These are phyloP conservation scores for Koerneria pararmatus DNA, from an alignment of 2,888 invertebrate genomes.

Conservation along the genomic window DNA sequence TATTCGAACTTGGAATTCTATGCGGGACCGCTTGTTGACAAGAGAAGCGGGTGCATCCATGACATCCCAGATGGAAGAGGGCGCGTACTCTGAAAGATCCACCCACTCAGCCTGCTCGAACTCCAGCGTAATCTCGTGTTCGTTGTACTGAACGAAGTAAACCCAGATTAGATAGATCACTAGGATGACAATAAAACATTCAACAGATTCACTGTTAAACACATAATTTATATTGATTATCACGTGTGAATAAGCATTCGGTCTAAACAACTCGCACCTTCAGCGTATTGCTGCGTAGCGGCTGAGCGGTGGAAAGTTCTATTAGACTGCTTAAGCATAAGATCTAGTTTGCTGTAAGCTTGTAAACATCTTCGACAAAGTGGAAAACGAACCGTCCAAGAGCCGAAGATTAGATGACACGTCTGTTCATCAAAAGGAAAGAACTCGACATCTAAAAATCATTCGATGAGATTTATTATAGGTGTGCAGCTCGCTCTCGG, in stretches of 20 bases:
- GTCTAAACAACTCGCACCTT: too few relatives aligned
- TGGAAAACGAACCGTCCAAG: slow-evolving; percentile 45
- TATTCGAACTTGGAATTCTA: slow-evolving; percentile 55
- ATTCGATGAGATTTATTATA: slow-evolving; percentile 14
- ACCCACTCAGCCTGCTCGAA: slow-evolving; percentile 90
- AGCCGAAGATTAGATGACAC: slow-evolving; percentile 54
- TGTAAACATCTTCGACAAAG: too few relatives aligned
- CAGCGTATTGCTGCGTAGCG: too few relatives aligned
- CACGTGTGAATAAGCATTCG: too few relatives aligned
- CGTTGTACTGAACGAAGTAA: slow-evolving; percentile 70
- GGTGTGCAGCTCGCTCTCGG: background rate
- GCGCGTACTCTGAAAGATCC: slow-evolving; percentile 93
- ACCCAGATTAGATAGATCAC: too few relatives aligned
- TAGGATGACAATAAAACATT: too few relatives aligned
- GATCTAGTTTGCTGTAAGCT: too few relatives aligned
- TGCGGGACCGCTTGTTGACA: slow-evolving; percentile 47
- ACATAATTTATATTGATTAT: too few relatives aligned
- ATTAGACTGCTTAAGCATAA: too few relatives aligned
- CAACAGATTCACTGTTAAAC: too few relatives aligned
- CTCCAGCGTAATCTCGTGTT: slow-evolving; percentile 89
- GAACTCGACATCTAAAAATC: slow-evolving; percentile 77
- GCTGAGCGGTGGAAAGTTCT: too few relatives aligned
- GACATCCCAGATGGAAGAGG: slow-evolving; percentile 97
- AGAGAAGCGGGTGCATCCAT: slow-evolving; percentile 70
- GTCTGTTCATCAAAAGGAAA: slow-evolving; percentile 75